Percentiles rank a stretch among this genome's conserved stretches.
These are phyloP conservation scores for Mnemiopsis leidyi DNA, from an alignment of 37 sponge, comb jelly and placozoan genomes.

Conservation along the genomic window DNA sequence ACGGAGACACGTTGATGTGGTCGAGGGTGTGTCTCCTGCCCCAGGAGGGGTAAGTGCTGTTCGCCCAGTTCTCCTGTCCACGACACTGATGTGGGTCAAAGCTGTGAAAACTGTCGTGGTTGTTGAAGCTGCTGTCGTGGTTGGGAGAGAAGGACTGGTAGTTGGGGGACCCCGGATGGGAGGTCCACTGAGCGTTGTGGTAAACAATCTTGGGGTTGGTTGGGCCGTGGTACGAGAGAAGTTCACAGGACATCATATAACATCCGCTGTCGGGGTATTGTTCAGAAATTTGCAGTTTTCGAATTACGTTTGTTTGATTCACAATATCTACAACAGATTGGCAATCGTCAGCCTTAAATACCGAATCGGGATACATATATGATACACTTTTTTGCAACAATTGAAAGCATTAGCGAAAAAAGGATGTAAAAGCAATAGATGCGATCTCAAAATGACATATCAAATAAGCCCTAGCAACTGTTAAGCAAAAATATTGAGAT, in stretches of 20 bases:
- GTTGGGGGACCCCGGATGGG: neutral
- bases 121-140: neutral
- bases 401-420: too few species aligned
- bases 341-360: too few species aligned
- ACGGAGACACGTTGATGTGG: neutral
- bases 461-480: too few species aligned
- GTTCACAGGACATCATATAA: conserved; percentile 10
- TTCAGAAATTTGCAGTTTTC: too few species aligned
- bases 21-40: conserved; percentile 10
- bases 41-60: neutral
- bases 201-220: conserved; percentile 51
- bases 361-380: too few species aligned
- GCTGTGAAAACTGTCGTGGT: neutral
- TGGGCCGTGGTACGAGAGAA: neutral
- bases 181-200: conserved; percentile 56
- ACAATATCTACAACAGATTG: too few species aligned
- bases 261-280: neutral
- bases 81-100: neutral
- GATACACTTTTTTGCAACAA: too few species aligned
- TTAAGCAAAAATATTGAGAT: too few species aligned
- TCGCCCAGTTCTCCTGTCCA: neutral
- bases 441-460: too few species aligned
- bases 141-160: neutral
- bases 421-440: too few species aligned
- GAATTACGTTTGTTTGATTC: too few species aligned